Percentiles rank a stretch among this genome's conserved stretches.
Evolutionary conservation across 1,140 invertebrate genomes (phyloP).

Genomic region (Hycleus phaleratus): DNA sequence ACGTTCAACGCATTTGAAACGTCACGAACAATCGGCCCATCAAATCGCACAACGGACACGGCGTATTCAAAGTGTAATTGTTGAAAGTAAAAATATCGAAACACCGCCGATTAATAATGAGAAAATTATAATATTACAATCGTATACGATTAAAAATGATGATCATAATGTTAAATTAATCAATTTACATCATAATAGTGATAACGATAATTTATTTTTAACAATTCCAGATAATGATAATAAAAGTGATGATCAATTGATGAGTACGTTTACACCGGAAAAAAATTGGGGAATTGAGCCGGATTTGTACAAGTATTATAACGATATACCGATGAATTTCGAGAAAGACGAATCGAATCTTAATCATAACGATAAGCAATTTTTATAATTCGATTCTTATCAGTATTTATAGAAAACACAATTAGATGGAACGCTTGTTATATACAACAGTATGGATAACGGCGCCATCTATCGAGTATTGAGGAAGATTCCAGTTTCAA

Average conservation of each 20-base stretch:
- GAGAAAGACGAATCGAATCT: neutral
- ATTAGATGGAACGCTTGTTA: too few relatives aligned
- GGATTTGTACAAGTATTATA: slow-evolving; percentile 1
- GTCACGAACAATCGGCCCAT: slow-evolving; percentile 15
- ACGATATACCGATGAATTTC: neutral
- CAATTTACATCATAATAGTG: too few relatives aligned
- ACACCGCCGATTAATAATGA: neutral
- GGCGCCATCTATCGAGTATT: too few relatives aligned
- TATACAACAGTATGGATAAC: too few relatives aligned
- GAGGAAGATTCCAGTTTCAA: too few relatives aligned
- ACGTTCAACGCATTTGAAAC: slow-evolving; percentile 16
- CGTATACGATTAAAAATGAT: neutral
- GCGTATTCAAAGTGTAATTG: neutral
- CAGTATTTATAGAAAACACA: too few relatives aligned
- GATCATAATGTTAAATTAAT: too few relatives aligned
- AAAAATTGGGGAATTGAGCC: neutral
- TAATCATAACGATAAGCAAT: too few relatives aligned
- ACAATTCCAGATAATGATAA: too few relatives aligned
- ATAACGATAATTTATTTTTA: too few relatives aligned
- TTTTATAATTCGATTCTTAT: too few relatives aligned
- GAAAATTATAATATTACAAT: slow-evolving; percentile 1
- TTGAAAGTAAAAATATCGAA: neutral
- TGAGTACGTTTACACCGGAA: neutral
- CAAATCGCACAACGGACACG: slow-evolving; percentile 1
- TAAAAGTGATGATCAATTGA: too few relatives aligned